Percentiles rank a stretch among this genome's conserved stretches.
These are phyloP conservation scores for Synergus umbraculus DNA, from an alignment of 2,888 invertebrate genomes.

Conservation along the genomic window DNA sequence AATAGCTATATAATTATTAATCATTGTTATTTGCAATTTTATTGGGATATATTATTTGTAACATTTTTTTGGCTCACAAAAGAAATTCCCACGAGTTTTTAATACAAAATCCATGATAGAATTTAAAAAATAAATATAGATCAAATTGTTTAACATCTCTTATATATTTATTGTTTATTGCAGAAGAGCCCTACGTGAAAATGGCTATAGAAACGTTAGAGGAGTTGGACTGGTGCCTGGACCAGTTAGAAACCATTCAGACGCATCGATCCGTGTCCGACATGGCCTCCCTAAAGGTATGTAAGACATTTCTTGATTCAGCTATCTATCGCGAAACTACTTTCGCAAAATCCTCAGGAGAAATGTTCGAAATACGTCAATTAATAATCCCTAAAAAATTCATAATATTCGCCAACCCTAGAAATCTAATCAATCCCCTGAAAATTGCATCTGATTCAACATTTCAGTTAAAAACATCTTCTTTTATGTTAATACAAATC, in stretches of 20 bases:
- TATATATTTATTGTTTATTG: slow-evolving; percentile 69
- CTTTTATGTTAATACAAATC: neutral
- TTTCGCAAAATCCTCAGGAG: neutral
- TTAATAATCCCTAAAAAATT: neutral
- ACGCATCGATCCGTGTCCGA: slow-evolving; percentile 99
- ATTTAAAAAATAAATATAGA: too few species aligned
- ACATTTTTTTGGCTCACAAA: too few species aligned
- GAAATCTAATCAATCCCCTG: neutral
- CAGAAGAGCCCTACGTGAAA: slow-evolving; percentile 95
- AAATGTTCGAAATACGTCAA: neutral
- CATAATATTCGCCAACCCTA: neutral
- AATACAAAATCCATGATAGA: too few species aligned
- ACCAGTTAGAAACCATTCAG: slow-evolving; percentile 99
- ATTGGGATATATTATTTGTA: too few species aligned
- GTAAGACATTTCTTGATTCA: slow-evolving; percentile 79
- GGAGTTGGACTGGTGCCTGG: slow-evolving; percentile 99
- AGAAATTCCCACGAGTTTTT: too few species aligned
- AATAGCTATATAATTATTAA: too few species aligned
- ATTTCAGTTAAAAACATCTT: neutral
- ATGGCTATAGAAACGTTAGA: slow-evolving; percentile 97
- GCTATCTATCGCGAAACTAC: slow-evolving; percentile 15
- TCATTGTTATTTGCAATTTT: too few species aligned
- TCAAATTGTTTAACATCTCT: too few species aligned
- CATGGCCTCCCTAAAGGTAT: slow-evolving; percentile 97
- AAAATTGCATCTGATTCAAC: neutral